Percentiles rank a stretch among this genome's conserved stretches.
Conservation (phyloP, 1,140 invertebrate genomes). For the Bombus vancouverensis region DNA sequence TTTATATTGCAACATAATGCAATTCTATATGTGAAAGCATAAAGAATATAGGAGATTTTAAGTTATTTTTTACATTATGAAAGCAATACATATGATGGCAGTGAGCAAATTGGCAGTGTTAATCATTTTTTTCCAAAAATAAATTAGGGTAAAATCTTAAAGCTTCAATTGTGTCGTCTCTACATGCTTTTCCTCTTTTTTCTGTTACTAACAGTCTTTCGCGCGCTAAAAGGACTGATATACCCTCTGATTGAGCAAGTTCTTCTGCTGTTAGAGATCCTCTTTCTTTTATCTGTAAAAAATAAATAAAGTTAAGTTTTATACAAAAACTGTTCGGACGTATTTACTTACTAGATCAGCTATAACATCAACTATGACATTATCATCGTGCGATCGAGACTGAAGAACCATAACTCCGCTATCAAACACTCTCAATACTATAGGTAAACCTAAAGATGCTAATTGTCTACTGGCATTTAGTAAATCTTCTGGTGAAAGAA, state of each 20-base stretch:
- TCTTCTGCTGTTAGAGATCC: slow-evolving; percentile 92
- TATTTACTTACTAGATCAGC: slow-evolving; percentile 85
- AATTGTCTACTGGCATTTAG: slow-evolving; percentile 92
- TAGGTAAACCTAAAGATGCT: slow-evolving; percentile 86
- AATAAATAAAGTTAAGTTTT: background rate
- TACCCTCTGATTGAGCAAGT: slow-evolving; percentile 90
- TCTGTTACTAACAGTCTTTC: slow-evolving; percentile 93
- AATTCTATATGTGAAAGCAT: slow-evolving; percentile 13
- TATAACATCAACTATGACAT: slow-evolving; percentile 88
- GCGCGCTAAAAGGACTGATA: slow-evolving; percentile 94
- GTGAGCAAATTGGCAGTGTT: slow-evolving; percentile 51
- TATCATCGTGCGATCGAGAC: slow-evolving; percentile 90
- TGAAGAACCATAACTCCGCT: slow-evolving; percentile 96
- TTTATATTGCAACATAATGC: background rate
- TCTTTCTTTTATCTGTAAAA: slow-evolving; percentile 87
- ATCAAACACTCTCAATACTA: slow-evolving; percentile 92
- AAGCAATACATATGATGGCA: background rate
- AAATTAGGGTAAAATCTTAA: slow-evolving; percentile 95
- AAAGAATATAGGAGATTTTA: slow-evolving; percentile 38
- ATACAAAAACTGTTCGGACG: slow-evolving; percentile 36
- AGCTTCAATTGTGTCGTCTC: slow-evolving; percentile 97
- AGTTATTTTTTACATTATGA: slow-evolving; percentile 13
- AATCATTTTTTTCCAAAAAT: slow-evolving; percentile 84
- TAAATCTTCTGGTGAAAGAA: slow-evolving; percentile 97
- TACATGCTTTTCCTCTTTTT: slow-evolving; percentile 91